Evolutionary conservation across 2,888 invertebrate species (phyloP).

Genomic region (Petrolisthes cinctipes): DNA sequence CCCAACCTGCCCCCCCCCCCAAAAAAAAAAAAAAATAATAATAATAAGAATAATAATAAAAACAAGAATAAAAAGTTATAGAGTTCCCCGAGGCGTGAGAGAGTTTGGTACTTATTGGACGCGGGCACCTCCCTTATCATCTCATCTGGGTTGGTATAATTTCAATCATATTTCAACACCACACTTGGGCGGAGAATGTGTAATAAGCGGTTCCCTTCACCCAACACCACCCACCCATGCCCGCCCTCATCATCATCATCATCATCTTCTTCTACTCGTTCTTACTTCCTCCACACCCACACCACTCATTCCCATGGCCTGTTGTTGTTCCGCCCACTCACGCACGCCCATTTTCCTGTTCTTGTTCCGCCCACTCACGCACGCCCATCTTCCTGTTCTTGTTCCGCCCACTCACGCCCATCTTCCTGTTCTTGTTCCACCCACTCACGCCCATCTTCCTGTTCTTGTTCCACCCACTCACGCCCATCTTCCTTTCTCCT

Average conservation of each 20-base stretch:
- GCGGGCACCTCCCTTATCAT: constrained; percentile 23
- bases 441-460: not conserved
- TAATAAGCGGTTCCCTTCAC: constrained; percentile 34
- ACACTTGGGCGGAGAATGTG: constrained; percentile 6
- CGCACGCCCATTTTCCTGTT: not conserved
- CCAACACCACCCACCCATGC: not conserved
- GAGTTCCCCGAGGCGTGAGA: too few relatives aligned
- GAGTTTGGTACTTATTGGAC: constrained; percentile 14
- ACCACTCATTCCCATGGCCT: not conserved
- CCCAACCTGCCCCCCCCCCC: too few relatives aligned
- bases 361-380: constrained; percentile 3
- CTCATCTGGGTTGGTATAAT: constrained; percentile 45
- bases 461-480: not conserved
- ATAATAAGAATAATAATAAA: too few relatives aligned
- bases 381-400: too few relatives aligned
- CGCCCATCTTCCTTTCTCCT: not conserved
- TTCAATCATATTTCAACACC: constrained; percentile 53
- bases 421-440: too few relatives aligned
- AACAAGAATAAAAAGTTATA: too few relatives aligned
- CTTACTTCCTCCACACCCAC: not conserved
- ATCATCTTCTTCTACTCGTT: not conserved
- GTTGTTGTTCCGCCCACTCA: too few relatives aligned
- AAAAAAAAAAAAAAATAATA: too few relatives aligned
- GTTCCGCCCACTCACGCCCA: not conserved
- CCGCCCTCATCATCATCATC: not conserved